Evolutionary conservation across 2,888 invertebrate species (phyloP), one percentile per base, ranked within the genome.

Genomic region (Pandemis cinnamomeana): DNA sequence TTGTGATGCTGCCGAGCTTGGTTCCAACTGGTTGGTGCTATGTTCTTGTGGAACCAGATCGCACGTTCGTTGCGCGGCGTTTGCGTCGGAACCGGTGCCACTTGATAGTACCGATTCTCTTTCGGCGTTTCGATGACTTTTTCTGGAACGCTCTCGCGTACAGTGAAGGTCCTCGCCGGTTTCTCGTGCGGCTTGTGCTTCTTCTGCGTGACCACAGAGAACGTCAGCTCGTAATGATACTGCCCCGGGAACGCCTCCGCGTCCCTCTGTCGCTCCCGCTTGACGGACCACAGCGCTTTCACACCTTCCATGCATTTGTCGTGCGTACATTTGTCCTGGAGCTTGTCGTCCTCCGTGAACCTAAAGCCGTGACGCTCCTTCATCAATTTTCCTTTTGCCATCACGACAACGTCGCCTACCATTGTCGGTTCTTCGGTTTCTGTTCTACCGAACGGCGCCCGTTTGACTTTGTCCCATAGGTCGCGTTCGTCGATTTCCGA

Each of bases 221-320:
- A 96, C 82, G 96, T 96, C 77, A 96, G 87, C 86, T 96, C 96
- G 81, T 96, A 96, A 78, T 92, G 90, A 78, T 93, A 91, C 79
- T 93, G 95, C 5, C 91, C 94, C 0, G 87, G 90, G 53, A 87
- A 79, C 2, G 82, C 92, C 88, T 83, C 94, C 0, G 87, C 85
- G 79, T 96, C 95, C 72, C 95, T 93, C 84, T 97, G 96, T 60
- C 96, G 89, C 69, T 96, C 95, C 69, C 96, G 94, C 86, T 96
- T 96, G 5, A 96, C 96, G 0, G 95, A 95, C 97, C 97, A 97
- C 72, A 96, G 85, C 0, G 96, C 96, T 81, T 95, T 91, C 5
- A 96, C 91, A 51, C 91, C 91, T 76, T 94, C 92, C 78, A 89
- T 91, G 76, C 95, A 95, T 77, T 92, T 92, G 44, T 94, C 93